Percentiles rank a stretch among this genome's conserved stretches.
These are phyloP conservation scores for Heliconius hortense DNA, from an alignment of 2,888 invertebrate species.

Conservation along the genomic window DNA sequence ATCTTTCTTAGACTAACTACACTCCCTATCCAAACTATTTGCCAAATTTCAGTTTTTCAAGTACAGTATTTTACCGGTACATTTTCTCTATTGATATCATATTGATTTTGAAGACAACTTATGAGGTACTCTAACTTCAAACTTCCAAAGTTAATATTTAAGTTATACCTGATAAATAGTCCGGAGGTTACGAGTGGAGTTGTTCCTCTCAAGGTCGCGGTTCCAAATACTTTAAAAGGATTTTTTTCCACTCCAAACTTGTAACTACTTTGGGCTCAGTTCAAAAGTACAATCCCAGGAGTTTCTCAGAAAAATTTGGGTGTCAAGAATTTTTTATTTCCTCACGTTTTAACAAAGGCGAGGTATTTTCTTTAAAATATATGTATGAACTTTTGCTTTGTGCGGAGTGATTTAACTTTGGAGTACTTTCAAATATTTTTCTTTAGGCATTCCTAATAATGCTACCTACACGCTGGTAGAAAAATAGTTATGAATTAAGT, in stretches of 20 bases:
- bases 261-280: conserved; percentile 12
- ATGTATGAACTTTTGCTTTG: conserved; percentile 14
- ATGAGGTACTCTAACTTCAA: not conserved
- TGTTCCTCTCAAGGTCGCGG: conserved; percentile 14
- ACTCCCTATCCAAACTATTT: too few species aligned
- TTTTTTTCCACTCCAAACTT: conserved; percentile 19
- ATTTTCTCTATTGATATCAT: not conserved
- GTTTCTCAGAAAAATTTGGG: conserved; percentile 21
- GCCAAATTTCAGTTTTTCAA: too few species aligned
- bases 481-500: not conserved
- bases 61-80: too few species aligned
- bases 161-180: conserved; percentile 30
- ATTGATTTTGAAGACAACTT: not conserved
- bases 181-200: conserved; percentile 1
- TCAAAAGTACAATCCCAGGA: conserved; percentile 17
- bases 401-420: conserved; percentile 6
- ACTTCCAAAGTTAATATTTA: conserved; percentile 22
- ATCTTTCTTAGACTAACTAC: too few species aligned
- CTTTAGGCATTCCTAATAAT: not conserved
- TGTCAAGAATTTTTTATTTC: conserved; percentile 20
- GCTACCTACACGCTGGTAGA: not conserved
- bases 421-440: not conserved
- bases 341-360: conserved; percentile 21
- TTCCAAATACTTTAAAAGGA: conserved; percentile 15
- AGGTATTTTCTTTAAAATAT: conserved; percentile 19